A percentile compares a stretch with the other conserved stretches of the same genome.
These are phyloP conservation scores for Amphibalanus amphitrite DNA, from an alignment of 1,140 invertebrate genomes.

Conservation along the genomic window DNA sequence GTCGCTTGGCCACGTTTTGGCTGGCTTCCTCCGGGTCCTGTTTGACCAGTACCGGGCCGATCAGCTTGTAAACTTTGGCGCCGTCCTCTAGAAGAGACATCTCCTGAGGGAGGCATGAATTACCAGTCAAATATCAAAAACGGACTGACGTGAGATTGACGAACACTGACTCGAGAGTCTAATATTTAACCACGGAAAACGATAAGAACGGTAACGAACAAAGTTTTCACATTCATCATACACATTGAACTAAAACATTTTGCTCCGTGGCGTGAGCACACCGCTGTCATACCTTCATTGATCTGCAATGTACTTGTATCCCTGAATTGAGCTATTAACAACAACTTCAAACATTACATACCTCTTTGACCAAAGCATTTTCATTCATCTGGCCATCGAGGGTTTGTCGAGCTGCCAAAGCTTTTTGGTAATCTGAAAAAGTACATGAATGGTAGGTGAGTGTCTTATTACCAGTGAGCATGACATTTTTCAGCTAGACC, in stretches of 20 bases:
- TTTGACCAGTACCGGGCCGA: slow-evolving; percentile 85
- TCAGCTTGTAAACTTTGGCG: slow-evolving; percentile 79
- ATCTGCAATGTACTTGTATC: background rate
- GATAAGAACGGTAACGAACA: background rate
- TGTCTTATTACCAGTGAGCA: too few relatives aligned
- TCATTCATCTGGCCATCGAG: slow-evolving; percentile 81
- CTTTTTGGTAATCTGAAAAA: background rate
- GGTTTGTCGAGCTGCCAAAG: background rate
- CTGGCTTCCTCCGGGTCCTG: slow-evolving; percentile 82
- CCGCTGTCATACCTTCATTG: background rate
- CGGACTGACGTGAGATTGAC: too few relatives aligned
- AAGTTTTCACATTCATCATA: background rate
- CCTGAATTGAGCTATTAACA: background rate
- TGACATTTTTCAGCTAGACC: too few relatives aligned
- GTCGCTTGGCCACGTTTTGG: slow-evolving; percentile 85
- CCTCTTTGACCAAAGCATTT: slow-evolving; percentile 70
- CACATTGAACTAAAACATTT: background rate
- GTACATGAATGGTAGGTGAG: too few relatives aligned
- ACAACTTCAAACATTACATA: slow-evolving; percentile 16
- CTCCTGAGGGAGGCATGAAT: slow-evolving; percentile 38
- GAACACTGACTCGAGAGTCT: too few relatives aligned
- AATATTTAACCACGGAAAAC: too few relatives aligned
- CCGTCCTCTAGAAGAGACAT: slow-evolving; percentile 61
- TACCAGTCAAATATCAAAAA: too few relatives aligned
- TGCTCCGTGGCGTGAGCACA: slow-evolving; percentile 4